A percentile compares a stretch with the other conserved stretches of the same genome.
phyloP scores from a whole-genome alignment of 1,140 invertebrate genomes.

The Ceratina calcarata region DNA sequence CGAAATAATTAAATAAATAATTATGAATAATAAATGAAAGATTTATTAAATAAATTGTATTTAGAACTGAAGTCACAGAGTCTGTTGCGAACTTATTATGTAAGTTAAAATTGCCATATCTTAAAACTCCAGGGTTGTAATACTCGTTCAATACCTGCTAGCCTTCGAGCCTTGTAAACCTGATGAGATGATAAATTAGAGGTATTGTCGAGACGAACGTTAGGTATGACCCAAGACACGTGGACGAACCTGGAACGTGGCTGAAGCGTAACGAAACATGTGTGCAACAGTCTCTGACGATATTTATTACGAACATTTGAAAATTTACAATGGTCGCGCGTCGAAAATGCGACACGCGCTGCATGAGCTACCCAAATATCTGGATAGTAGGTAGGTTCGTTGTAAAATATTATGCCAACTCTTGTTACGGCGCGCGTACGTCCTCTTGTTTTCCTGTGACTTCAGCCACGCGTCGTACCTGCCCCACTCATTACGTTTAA shows the following conservation, averaged over 20 bases:
- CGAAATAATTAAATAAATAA: too few species aligned
- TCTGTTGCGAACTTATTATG: too few species aligned
- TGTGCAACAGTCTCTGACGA: conserved; percentile 36
- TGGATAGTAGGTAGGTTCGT: not conserved
- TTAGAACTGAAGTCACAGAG: too few species aligned
- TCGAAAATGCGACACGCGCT: conserved; percentile 6
- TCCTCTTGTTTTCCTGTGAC: too few species aligned
- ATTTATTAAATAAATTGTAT: too few species aligned
- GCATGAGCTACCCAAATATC: conserved; percentile 44
- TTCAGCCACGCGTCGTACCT: too few species aligned
- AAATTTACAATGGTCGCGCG: conserved; percentile 58
- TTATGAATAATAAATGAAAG: too few species aligned
- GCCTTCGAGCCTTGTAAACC: not conserved
- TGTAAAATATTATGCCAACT: too few species aligned
- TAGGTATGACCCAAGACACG: not conserved
- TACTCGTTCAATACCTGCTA: not conserved
- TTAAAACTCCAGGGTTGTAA: not conserved
- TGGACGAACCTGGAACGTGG: conserved; percentile 17
- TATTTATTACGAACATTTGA: conserved; percentile 34
- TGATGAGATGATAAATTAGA: conserved; percentile 14
- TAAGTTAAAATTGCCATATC: not conserved
- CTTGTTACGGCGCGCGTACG: too few species aligned
- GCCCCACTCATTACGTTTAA: too few species aligned
- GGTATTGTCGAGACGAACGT: not conserved
- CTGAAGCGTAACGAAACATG: conserved; percentile 19